Evolutionary conservation across 2,888 invertebrate genomes (phyloP), one percentile per base, ranked within the genome.

Genomic region (Timema cristinae): DNA sequence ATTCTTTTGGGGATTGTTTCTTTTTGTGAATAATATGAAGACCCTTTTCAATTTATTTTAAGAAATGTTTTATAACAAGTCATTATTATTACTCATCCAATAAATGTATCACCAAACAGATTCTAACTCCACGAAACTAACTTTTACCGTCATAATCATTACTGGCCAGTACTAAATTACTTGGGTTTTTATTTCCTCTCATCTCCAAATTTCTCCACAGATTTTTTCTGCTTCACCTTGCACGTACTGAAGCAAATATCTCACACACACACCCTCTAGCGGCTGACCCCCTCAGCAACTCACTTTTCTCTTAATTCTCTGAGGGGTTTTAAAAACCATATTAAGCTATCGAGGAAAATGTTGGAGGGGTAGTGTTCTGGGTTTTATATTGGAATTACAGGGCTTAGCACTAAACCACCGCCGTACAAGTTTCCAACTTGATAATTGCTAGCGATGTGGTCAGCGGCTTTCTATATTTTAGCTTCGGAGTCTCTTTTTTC

Each of bases 371-470:
- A 32, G 47, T 48, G 7, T 32, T 63, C 63, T 63, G 63, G 63
- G 48, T 63, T 63, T 63, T 63, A 63, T 63, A 63, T 63, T 63
- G 63, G 63, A 63, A 63, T 63, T 63, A 63, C 48, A 63, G 47
- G 63, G 63, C 63, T 63, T 63, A 63, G 63, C 47, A 48, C 11
- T 63, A 47, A 63, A 63, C 32, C 63, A 13, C 47, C n/a, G 32
- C 32, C 32, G 47, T 47, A n/a, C 63, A 54, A 63, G 63, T 63
- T 63, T 4, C 63, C 7, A 63, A 63, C 47, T 63, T 63, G 63
- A 63, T 63, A 63, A 63, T 63, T 63, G 63, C 48, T 63, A 63
- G 47, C 63, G 32, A 47, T 32, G 47, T 32, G 11, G 63, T 9
- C 11, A 11, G 54, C 54, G 63, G 6, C 47, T 63, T 32, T 63